Base-by-base conservation (phyloP, 2,113 vertebrate species). In the Crotalus tigris region DNA sequence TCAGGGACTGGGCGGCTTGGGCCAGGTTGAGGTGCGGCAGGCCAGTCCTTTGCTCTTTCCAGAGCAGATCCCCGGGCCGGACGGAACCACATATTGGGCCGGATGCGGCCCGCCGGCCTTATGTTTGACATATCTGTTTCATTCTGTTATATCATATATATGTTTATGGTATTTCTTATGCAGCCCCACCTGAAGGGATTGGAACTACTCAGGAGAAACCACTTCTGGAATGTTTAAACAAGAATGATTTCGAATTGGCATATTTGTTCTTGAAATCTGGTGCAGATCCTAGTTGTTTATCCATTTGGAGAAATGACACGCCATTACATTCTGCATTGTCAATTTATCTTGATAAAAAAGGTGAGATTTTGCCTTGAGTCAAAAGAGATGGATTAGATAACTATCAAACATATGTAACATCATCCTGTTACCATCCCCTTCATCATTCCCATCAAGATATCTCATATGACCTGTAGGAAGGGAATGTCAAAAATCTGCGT, bases 301-400 rank as follows among this genome's bases (percentile, higher is more conserved):
- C 97, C 1, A 0, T 97, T 24, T 59, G 12, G 0, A 94, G 92
- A 88, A 98, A 98, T 9, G 98, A 98, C 89, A 98, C 98, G 21
- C 98, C 98, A 61, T 92, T 98, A 88, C 98, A 98, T 54, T 98
- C 96, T 46, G 98, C 98, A 0, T 95, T 98, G 88, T 97, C 94
- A 92, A 97, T 98, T 94, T 98, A 94, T 88, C 95, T 98, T 59
- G 97, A 96, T 49, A 95, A 96, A 4, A 96, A 94, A 93, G 98
- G 98, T 98, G 93, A 96, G 94, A 5, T 23, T 93, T 39, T 58
- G 81, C 24, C 57, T 51, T 61, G 33, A 58, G 3, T 0, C 1
- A 57, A 57, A 57, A 2, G 15, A 57, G 55, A 57, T 57, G 55
- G 55, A 57, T 57, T 57, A 57, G 15, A 1, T 55, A 55, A 55